phyloP scores from a whole-genome alignment of 2,888 invertebrate genomes.

The Synergus gifuensis region DNA sequence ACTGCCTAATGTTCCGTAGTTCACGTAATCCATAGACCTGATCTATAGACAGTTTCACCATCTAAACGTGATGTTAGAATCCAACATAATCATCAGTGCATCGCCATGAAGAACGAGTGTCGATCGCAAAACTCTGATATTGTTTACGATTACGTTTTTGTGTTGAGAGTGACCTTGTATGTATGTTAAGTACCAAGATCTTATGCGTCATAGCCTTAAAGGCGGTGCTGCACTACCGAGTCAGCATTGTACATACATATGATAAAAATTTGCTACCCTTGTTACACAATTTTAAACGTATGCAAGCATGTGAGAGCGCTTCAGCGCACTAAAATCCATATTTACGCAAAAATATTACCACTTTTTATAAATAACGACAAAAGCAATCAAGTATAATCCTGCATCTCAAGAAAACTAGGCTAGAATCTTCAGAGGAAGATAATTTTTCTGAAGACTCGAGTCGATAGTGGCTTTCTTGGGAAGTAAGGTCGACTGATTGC shows the following conservation, averaged over 20 bases:
- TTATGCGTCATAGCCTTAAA: slow-evolving; percentile 50
- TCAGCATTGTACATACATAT: slow-evolving; percentile 49
- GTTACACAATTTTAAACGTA: slow-evolving; percentile 41
- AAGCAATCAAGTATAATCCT: not conserved
- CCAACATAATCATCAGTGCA: slow-evolving; percentile 65
- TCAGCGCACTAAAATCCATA: slow-evolving; percentile 2
- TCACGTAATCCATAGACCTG: slow-evolving; percentile 62
- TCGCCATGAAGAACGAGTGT: slow-evolving; percentile 55
- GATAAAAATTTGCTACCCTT: slow-evolving; percentile 34
- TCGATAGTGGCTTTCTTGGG: slow-evolving; percentile 43
- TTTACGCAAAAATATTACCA: slow-evolving; percentile 16
- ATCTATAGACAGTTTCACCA: slow-evolving; percentile 70
- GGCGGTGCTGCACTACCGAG: slow-evolving; percentile 49
- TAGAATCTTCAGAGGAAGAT: slow-evolving; percentile 1
- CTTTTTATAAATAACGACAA: slow-evolving; percentile 11
- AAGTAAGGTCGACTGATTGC: slow-evolving; percentile 55
- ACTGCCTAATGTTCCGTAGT: slow-evolving; percentile 59
- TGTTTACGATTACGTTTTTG: slow-evolving; percentile 58
- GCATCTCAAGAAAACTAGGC: slow-evolving; percentile 3
- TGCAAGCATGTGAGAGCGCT: slow-evolving; percentile 25
- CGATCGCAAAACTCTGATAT: slow-evolving; percentile 57
- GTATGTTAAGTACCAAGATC: slow-evolving; percentile 56
- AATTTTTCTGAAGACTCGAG: slow-evolving; percentile 4
- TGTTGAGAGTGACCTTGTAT: slow-evolving; percentile 58
- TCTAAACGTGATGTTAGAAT: slow-evolving; percentile 64